Evolutionary conservation across 2,113 vertebrate genomes (phyloP).

Genomic region (Hypanus sabinus): DNA sequence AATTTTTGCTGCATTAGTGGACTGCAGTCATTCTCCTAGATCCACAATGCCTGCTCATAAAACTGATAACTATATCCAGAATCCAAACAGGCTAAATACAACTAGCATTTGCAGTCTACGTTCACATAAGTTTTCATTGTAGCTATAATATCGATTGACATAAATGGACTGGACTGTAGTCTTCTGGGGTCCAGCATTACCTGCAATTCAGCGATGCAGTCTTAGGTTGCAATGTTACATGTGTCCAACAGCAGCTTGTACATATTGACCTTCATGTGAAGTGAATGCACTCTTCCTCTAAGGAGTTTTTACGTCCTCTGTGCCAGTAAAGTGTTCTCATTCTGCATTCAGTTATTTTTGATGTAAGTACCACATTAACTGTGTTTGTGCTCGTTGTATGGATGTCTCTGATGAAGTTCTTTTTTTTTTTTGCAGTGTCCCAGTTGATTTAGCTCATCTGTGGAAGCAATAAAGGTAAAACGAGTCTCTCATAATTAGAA

Average conservation of each 20-base stretch:
- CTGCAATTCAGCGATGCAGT: neutral
- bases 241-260: neutral
- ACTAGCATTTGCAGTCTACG: neutral
- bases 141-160: neutral
- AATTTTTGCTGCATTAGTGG: neutral
- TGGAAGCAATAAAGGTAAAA: neutral
- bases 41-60: neutral
- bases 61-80: neutral
- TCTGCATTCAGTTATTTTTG: neutral
- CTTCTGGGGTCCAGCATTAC: neutral
- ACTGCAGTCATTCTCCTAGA: neutral
- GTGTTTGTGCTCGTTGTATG: neutral
- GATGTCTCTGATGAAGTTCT: neutral
- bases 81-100: neutral
- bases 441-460: neutral
- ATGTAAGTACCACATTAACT: neutral
- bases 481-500: neutral
- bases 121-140: neutral
- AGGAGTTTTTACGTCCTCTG: neutral
- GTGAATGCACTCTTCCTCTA: neutral
- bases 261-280: neutral
- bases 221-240: neutral
- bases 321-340: neutral
- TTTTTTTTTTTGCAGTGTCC: neutral
- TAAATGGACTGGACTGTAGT: neutral